Base-by-base conservation (phyloP, 2,113 vertebrate genomes). In the Plotosus lineatus region DNA sequence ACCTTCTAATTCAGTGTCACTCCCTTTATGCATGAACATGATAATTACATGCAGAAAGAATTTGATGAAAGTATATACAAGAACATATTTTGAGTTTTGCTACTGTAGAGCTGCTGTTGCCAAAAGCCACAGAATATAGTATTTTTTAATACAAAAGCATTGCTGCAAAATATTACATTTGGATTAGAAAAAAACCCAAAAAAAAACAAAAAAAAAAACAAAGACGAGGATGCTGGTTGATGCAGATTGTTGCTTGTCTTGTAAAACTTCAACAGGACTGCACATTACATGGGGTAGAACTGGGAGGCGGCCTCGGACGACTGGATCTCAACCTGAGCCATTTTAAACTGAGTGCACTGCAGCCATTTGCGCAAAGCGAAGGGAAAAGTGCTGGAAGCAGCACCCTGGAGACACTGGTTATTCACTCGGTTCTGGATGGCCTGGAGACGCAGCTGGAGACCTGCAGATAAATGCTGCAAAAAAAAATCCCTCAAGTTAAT, bases 321-420 rank as follows among this genome's bases (percentile, higher is more conserved):
- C 92, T 99, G 98, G 89, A 99, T 98, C 90, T 99, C 98, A 91
- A 99, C 97, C 92, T 99, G 98, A 80, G 98, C 98, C 98, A 99
- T 99, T 88, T 99, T 99, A 89, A 99, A 99, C 83, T 97, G 98
- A 15, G 97, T 97, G 81, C 97, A 98, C 86, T 95, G 98, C 26
- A 99, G 93, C 98, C 98, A 99, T 85, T 98, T 98, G 87, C 96
- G 96, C 74, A 99, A 94, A 48, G 96, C 95, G 0, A 93, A 93
- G 0, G 95, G 94, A 84, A 92, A 94, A 0, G 93, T 90, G 40
- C 92, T 94, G 10, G 95, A 91, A 51, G 93, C 92, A 58, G 94
- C 88, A 82, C 94, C 93, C 90, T 96, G 94, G 68, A 98, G 93
- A 91, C 94, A 95, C 89, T 97, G 97, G 81, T 97, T 96, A 94